These are phyloP conservation scores for Bimastos eiseni DNA, from an alignment of 2,888 invertebrate genomes.

Conservation along the genomic window DNA sequence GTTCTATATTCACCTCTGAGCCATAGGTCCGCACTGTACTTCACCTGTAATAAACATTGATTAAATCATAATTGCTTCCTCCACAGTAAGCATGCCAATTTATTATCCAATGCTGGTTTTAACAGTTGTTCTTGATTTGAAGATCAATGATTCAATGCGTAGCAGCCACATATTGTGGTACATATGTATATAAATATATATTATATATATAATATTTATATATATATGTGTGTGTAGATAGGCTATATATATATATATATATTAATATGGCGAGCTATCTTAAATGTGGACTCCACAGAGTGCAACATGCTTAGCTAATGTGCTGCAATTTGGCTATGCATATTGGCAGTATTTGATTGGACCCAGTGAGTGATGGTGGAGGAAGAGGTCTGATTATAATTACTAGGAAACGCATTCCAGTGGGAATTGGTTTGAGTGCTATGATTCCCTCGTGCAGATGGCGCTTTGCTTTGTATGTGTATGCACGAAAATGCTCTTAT, in stretches of 20 bases:
- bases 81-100: too few relatives aligned
- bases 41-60: not conserved
- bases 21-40: too few relatives aligned
- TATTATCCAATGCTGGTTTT: not conserved
- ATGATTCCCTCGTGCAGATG: not conserved
- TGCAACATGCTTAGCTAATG: not conserved
- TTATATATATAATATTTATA: not conserved
- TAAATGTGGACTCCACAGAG: not conserved
- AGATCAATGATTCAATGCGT: not conserved
- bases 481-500: not conserved
- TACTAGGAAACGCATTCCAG: not conserved
- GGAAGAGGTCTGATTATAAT: too few relatives aligned
- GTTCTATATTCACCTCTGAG: too few relatives aligned
- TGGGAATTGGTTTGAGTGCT: not conserved
- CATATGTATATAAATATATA: not conserved
- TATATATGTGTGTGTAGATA: too few relatives aligned
- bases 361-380: not conserved
- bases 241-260: not conserved
- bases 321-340: not conserved
- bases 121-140: not conserved
- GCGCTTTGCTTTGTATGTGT: not conserved
- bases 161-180: not conserved
- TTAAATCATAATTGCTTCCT: not conserved
- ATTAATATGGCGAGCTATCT: too few relatives aligned
- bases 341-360: not conserved